Conservation (phyloP, 1,140 invertebrate species). For the Dendroctonus valens region DNA sequence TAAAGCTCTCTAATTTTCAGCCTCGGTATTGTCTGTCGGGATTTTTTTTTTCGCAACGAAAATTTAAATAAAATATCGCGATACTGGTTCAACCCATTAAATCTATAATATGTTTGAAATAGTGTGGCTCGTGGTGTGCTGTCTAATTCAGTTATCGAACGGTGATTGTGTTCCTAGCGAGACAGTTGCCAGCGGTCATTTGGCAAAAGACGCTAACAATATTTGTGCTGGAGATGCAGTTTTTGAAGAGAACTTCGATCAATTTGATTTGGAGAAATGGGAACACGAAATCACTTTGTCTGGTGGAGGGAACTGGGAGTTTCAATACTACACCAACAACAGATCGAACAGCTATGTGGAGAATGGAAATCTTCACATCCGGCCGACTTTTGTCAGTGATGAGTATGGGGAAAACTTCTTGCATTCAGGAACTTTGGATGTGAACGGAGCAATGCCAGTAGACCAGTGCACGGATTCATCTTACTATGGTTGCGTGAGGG, state of each 20-base stretch:
- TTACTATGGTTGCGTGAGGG: slow-evolving; percentile 54
- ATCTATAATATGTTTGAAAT: too few relatives aligned
- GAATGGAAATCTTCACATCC: slow-evolving; percentile 60
- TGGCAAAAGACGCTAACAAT: background rate
- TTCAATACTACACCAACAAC: slow-evolving; percentile 68
- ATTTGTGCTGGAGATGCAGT: slow-evolving; percentile 58
- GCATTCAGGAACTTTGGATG: slow-evolving; percentile 55
- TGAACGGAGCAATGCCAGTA: slow-evolving; percentile 59
- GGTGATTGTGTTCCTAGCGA: background rate
- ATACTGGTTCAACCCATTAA: too few relatives aligned
- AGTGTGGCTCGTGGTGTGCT: too few relatives aligned
- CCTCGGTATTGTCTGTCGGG: too few relatives aligned
- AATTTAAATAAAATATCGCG: too few relatives aligned
- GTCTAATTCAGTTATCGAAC: background rate
- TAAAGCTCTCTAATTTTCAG: too few relatives aligned
- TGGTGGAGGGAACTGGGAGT: slow-evolving; percentile 72
- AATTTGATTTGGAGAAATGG: slow-evolving; percentile 62
- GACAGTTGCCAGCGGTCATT: background rate
- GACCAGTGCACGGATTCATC: slow-evolving; percentile 61
- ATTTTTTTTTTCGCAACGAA: too few relatives aligned
- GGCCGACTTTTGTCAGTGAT: slow-evolving; percentile 61
- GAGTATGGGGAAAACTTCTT: slow-evolving; percentile 59
- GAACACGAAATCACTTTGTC: slow-evolving; percentile 65
- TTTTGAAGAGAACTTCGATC: slow-evolving; percentile 65
- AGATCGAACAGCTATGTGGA: slow-evolving; percentile 61